Evolutionary conservation across 2,888 invertebrate species (phyloP), one percentile per base, ranked within the genome.

Genomic region (Orchesella flavescens): DNA sequence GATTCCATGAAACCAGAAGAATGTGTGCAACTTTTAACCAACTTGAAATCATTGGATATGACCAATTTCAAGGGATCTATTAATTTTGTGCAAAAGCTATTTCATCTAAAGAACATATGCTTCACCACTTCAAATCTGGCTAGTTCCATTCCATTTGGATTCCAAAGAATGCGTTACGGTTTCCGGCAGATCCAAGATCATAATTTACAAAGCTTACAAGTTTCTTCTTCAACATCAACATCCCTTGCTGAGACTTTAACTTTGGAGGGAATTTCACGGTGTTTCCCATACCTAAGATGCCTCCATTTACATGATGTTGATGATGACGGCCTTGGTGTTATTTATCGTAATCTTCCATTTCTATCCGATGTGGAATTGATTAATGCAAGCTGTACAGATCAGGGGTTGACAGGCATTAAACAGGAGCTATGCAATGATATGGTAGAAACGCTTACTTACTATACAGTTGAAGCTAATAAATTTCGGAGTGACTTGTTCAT

Each of bases 401-500:
- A 85, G 86, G 87, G 44, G 34, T 23, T 74, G 15, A 72, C 84
- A 44, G 87, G 87, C 19, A 86, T 87, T 12, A 84, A 86, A 0
- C 23, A 76, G 7, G 87, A 87, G 73, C 82, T 87, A 63, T 87
- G 87, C 44, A 63, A 75, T 19, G 87, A 87, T 46, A 76, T 87
- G 84, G 79, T 84, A n/a, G 87, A 87, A 61, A 87, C 87, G 1
- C 77, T 78, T 34, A 86, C 85, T 2, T 86, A 82, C 66, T 66
- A 76, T 74, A 73, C 78, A 68, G 85, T 85, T 5, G 73, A 83
- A 55, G 85, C 87, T 12, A 85, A 84, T 17, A 63, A 76, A 43
- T 87, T 84, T 43, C 24, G 87, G n/a, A 43, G 83, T 1, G 84
- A 86, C 69, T 63, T 87, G 10, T 87, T 85, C 53, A 84, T 87